Conservation (phyloP, 1,140 invertebrate genomes). For the Spodoptera frugiperda region DNA sequence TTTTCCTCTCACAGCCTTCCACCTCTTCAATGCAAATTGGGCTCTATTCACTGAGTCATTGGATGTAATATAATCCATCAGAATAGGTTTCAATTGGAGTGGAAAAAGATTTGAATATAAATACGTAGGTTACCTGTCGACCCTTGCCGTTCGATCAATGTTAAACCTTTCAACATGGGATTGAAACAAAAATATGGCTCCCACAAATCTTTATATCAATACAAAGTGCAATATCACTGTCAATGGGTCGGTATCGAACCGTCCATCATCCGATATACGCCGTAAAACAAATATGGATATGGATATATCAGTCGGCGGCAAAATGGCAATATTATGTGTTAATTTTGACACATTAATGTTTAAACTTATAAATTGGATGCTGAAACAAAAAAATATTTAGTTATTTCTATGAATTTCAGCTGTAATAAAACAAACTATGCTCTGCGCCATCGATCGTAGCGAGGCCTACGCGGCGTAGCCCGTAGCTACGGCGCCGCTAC, state of each 20-base stretch:
- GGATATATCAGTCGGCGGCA: neutral
- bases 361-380: neutral
- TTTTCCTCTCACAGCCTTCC: too few species aligned
- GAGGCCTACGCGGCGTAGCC: slow-evolving; percentile 36
- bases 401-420: neutral
- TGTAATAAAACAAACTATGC: slow-evolving; percentile 29
- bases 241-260: neutral
- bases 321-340: neutral
- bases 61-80: too few species aligned
- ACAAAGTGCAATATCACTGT: neutral
- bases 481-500: slow-evolving; percentile 44
- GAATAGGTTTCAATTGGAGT: too few species aligned
- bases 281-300: slow-evolving; percentile 23
- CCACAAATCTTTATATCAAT: slow-evolving; percentile 17
- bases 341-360: neutral
- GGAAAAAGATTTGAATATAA: neutral
- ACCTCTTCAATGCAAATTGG: too few species aligned
- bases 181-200: slow-evolving; percentile 14
- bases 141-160: neutral
- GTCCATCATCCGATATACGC: slow-evolving; percentile 34
- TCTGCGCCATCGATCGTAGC: slow-evolving; percentile 46
- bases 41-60: too few species aligned
- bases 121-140: neutral
- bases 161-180: neutral
- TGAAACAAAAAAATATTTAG: neutral